phyloP scores from a whole-genome alignment of 2,888 invertebrate genomes.

The Tetranychus piercei region DNA sequence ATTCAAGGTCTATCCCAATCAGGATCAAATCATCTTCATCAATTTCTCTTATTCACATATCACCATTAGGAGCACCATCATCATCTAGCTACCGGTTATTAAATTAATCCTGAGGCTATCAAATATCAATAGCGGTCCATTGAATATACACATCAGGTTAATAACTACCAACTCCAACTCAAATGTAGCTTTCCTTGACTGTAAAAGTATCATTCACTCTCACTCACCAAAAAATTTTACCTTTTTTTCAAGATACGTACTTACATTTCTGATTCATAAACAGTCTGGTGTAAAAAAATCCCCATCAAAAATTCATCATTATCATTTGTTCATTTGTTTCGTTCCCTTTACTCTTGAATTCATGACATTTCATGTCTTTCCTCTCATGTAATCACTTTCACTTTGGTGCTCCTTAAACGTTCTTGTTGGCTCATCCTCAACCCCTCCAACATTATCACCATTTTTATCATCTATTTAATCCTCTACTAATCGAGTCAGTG shows the following conservation, averaged over 20 bases:
- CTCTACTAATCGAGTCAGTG: background rate
- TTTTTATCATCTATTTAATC: background rate
- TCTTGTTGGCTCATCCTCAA: too few relatives aligned
- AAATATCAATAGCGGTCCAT: background rate
- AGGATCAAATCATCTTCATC: background rate
- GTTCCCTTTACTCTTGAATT: background rate
- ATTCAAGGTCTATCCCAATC: background rate
- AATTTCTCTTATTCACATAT: background rate
- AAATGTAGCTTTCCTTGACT: conserved; percentile 1
- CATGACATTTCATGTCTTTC: background rate
- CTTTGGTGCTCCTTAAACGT: background rate
- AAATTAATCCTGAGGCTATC: background rate
- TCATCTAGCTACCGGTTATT: background rate
- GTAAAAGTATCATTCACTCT: background rate
- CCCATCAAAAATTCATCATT: background rate
- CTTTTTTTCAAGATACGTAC: background rate
- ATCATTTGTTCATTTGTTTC: background rate
- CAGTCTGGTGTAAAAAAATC: background rate
- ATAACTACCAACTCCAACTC: background rate
- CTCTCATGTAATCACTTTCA: background rate
- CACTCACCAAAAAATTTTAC: background rate
- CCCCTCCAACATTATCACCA: too few relatives aligned
- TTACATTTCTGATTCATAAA: background rate
- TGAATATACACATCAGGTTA: background rate
- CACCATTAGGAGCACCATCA: background rate